phyloP scores from a whole-genome alignment of 2,888 invertebrate genomes.

The Lottia gigantea region DNA sequence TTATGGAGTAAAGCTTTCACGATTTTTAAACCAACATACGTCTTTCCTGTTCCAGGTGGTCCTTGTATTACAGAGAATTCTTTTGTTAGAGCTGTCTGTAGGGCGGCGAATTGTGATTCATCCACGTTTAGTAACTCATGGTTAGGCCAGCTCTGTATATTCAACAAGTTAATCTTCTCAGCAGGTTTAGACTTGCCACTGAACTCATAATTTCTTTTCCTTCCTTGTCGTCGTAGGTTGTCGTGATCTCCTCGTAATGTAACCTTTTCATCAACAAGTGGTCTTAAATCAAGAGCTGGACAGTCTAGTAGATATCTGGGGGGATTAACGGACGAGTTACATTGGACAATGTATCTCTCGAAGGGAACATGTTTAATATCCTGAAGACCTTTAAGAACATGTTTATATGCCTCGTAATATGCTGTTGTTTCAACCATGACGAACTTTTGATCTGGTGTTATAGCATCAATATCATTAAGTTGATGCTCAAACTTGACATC shows the following conservation, averaged over 20 bases:
- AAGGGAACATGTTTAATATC: constrained; percentile 68
- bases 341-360: constrained; percentile 44
- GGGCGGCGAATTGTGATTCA: constrained; percentile 56
- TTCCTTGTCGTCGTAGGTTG: constrained; percentile 15
- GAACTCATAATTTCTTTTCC: constrained; percentile 18
- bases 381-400: constrained; percentile 79
- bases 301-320: constrained; percentile 42
- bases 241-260: constrained; percentile 29
- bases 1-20: constrained; percentile 76
- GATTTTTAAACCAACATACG: constrained; percentile 82
- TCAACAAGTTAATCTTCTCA: constrained; percentile 14
- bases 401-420: constrained; percentile 85
- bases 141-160: constrained; percentile 45
- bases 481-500: constrained; percentile 45
- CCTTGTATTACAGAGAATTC: constrained; percentile 70
- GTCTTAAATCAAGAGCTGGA: constrained; percentile 33
- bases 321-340: constrained; percentile 35
- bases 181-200: constrained; percentile 20
- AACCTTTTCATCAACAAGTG: constrained; percentile 40
- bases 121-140: constrained; percentile 54
- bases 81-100: constrained; percentile 56
- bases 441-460: constrained; percentile 33
- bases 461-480: constrained; percentile 13
- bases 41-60: constrained; percentile 90
- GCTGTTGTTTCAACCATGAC: constrained; percentile 82